These are phyloP conservation scores for Falco punctatus DNA, from an alignment of 2,113 vertebrate genomes.

Conservation along the genomic window DNA sequence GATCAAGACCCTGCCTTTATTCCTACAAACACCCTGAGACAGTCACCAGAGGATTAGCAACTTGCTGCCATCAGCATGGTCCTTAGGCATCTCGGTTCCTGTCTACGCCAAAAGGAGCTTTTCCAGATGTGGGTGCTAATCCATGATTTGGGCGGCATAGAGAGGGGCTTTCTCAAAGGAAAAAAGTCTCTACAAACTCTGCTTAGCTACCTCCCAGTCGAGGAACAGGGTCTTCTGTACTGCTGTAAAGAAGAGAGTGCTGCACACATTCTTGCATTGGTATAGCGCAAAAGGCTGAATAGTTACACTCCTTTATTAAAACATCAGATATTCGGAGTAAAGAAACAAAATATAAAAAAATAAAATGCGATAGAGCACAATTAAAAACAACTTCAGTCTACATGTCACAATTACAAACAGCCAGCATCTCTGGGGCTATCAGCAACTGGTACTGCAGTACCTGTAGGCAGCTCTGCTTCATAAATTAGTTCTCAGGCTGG, in stretches of 20 bases:
- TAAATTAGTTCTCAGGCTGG: slow-evolving; percentile 1
- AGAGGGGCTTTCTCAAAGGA: neutral
- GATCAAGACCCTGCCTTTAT: neutral
- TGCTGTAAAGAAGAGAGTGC: neutral
- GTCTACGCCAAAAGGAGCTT: neutral
- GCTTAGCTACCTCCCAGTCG: neutral
- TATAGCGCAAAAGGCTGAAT: neutral
- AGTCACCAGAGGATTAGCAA: neutral
- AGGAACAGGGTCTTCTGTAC: neutral
- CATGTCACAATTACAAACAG: neutral
- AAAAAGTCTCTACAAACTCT: neutral
- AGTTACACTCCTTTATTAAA: neutral
- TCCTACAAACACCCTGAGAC: neutral
- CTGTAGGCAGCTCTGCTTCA: neutral
- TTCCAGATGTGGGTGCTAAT: neutral
- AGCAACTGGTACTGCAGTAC: neutral
- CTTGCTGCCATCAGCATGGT: neutral
- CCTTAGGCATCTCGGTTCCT: neutral
- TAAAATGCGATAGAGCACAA: neutral
- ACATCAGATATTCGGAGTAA: neutral
- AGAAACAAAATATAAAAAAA: neutral
- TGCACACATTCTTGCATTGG: neutral
- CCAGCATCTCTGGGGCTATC: neutral
- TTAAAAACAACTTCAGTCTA: slow-evolving; percentile 3
- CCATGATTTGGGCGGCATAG: neutral